These are phyloP conservation scores for Cepphus grylle DNA, from an alignment of 2,113 vertebrate species.

Conservation along the genomic window DNA sequence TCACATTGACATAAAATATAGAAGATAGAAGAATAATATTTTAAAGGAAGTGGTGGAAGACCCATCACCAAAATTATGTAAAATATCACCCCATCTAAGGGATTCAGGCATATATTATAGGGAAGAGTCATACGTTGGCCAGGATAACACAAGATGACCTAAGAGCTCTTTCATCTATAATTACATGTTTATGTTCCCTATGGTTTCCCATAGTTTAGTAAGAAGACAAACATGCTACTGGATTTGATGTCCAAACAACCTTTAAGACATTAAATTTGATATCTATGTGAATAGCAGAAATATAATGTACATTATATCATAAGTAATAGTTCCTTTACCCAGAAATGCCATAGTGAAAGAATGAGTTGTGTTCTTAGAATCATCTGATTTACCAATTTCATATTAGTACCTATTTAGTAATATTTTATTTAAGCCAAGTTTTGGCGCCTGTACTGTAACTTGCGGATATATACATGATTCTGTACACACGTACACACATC, in stretches of 20 bases:
- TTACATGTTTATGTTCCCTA: background rate
- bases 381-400: background rate
- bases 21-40: background rate
- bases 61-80: background rate
- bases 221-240: background rate
- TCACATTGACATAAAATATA: background rate
- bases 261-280: background rate
- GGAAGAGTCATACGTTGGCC: background rate
- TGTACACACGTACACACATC: background rate
- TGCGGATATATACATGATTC: background rate
- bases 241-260: background rate
- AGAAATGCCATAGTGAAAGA: background rate
- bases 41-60: background rate
- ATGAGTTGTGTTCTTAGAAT: background rate
- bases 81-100: background rate
- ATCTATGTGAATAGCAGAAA: background rate
- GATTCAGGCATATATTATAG: background rate
- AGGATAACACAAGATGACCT: background rate
- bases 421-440: background rate
- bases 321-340: background rate
- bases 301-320: background rate
- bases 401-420: background rate
- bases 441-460: background rate
- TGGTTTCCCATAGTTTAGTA: background rate
- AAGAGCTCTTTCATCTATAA: background rate